These are phyloP conservation scores for Artibeus jamaicensis DNA, from an alignment of 2,797 vertebrate genomes.

Conservation along the genomic window DNA sequence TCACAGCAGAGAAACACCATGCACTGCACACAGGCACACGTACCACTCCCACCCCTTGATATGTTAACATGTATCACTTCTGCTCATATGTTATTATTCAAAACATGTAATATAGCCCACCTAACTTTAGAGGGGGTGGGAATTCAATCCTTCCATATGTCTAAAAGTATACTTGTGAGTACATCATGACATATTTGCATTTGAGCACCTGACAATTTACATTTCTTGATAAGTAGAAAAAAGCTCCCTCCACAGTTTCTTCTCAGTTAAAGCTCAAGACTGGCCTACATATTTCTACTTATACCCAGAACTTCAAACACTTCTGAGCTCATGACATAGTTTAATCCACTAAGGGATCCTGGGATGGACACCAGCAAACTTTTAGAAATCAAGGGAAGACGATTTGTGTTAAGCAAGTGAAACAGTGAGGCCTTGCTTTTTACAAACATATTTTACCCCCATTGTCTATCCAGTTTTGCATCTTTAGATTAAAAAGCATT, in stretches of 20 bases:
- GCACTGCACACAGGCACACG: not conserved
- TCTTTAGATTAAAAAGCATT: not conserved
- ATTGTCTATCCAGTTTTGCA: not conserved
- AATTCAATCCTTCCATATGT: not conserved
- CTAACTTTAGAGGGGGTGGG: not conserved
- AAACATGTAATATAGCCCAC: not conserved
- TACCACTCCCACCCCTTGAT: not conserved
- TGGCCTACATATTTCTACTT: not conserved
- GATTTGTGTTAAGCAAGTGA: not conserved
- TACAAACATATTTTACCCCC: not conserved
- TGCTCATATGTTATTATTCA: not conserved
- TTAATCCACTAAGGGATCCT: not conserved
- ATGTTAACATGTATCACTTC: not conserved
- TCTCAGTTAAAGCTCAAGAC: conserved; percentile 16
- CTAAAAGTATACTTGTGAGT: not conserved
- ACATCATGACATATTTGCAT: not conserved
- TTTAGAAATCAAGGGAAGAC: conserved; percentile 15
- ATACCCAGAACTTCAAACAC: not conserved
- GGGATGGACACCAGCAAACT: not conserved
- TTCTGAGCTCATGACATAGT: not conserved
- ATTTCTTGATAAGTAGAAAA: conserved; percentile 19
- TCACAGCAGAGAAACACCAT: not conserved
- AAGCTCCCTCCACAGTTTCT: not conserved
- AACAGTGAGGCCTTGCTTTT: not conserved
- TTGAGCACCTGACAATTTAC: not conserved